Evolutionary conservation across 2,113 vertebrate species (phyloP).

Genomic region (Labrus mixtus): DNA sequence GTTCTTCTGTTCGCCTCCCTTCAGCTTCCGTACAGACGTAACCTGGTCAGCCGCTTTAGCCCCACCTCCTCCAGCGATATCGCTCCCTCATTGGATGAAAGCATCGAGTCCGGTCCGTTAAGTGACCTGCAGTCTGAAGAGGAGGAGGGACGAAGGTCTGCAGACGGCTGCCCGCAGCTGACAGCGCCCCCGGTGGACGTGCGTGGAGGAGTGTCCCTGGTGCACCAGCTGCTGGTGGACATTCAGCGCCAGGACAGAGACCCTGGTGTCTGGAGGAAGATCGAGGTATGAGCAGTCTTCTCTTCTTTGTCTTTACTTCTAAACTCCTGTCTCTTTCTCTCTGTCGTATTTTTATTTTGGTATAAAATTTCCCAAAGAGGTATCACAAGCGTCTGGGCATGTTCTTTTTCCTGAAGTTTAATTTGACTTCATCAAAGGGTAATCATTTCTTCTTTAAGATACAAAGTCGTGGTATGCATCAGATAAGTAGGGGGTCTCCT

Average conservation of each 20-base stretch:
- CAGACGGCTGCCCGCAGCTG: background rate
- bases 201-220: conserved; percentile 65
- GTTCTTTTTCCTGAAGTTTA: too few relatives aligned
- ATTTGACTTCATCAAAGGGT: too few relatives aligned
- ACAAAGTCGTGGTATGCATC: too few relatives aligned
- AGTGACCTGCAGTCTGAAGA: conserved; percentile 93
- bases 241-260: conserved; percentile 92
- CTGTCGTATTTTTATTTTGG: background rate
- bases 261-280: conserved; percentile 91
- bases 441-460: too few relatives aligned
- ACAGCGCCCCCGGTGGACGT: conserved; percentile 28
- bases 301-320: conserved; percentile 3
- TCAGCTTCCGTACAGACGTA: conserved; percentile 80
- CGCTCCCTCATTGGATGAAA: conserved; percentile 90
- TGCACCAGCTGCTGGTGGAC: conserved; percentile 91
- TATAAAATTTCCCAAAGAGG: too few relatives aligned
- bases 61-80: conserved; percentile 93
- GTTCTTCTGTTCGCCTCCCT: background rate
- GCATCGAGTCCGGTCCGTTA: conserved; percentile 91
- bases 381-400: too few relatives aligned
- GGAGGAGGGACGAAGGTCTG: conserved; percentile 82
- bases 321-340: background rate
- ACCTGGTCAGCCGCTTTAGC: conserved; percentile 81
- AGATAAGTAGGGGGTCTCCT: too few relatives aligned
- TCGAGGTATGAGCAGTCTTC: conserved; percentile 86